phyloP scores from a whole-genome alignment of 2,888 invertebrate species.

The Limulus polyphemus region DNA sequence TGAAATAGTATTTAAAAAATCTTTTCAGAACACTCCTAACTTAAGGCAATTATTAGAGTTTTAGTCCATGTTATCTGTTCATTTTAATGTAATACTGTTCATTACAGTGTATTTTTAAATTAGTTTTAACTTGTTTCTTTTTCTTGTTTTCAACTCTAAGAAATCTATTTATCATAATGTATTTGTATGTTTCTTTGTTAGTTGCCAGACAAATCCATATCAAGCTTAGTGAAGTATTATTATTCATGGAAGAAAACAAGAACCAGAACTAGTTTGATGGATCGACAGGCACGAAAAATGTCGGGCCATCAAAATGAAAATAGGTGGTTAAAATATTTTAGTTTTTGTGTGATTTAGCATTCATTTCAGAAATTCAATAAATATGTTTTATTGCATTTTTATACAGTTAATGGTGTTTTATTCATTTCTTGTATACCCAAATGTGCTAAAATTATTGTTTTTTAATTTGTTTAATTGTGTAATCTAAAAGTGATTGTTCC shows the following conservation, averaged over 20 bases:
- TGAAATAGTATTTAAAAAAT: too few species aligned
- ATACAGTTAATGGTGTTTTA: too few species aligned
- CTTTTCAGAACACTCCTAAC: too few species aligned
- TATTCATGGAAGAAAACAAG: conserved; percentile 97
- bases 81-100: neutral
- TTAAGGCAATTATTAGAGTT: too few species aligned
- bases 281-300: conserved; percentile 59
- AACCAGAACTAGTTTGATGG: conserved; percentile 84
- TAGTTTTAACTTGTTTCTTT: neutral
- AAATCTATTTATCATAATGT: neutral
- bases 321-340: too few species aligned
- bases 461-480: too few species aligned
- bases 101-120: neutral
- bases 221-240: conserved; percentile 90
- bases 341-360: too few species aligned
- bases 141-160: neutral
- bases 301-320: conserved; percentile 34
- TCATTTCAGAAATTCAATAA: too few species aligned
- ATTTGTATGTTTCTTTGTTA: conserved; percentile 36
- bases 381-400: too few species aligned
- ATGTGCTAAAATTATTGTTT: too few species aligned
- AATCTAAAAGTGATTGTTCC: too few species aligned
- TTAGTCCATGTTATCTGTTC: conserved; percentile 27
- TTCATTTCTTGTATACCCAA: too few species aligned
- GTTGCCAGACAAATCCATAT: conserved; percentile 94